Percentiles rank a stretch among this genome's conserved stretches.
Conservation (phyloP, 1,140 invertebrate genomes). For the Cyrtorhinus lividipennis region DNA sequence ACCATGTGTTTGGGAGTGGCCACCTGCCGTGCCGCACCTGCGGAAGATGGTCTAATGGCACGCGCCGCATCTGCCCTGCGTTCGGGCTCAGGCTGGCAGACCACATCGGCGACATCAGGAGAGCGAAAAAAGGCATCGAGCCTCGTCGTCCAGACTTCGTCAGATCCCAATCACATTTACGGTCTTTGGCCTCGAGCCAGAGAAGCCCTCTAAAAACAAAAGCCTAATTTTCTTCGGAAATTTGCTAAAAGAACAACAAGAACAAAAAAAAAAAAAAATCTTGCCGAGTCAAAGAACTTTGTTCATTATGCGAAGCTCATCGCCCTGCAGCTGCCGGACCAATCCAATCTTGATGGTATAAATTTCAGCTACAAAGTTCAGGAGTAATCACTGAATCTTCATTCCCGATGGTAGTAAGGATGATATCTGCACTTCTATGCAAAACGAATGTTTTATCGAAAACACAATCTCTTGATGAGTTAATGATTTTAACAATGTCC, state of each 20-base stretch:
- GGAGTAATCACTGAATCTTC: too few relatives aligned
- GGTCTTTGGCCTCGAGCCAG: neutral
- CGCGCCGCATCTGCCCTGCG: conserved; percentile 4
- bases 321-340: too few relatives aligned
- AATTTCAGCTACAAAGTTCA: too few relatives aligned
- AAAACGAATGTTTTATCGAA: too few relatives aligned
- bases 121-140: neutral
- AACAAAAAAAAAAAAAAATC: too few relatives aligned
- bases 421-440: too few relatives aligned
- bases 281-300: too few relatives aligned
- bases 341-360: too few relatives aligned
- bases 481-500: too few relatives aligned
- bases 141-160: neutral
- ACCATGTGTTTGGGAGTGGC: neutral
- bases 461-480: too few relatives aligned
- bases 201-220: neutral
- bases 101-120: neutral
- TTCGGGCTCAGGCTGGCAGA: neutral
- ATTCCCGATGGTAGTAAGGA: too few relatives aligned
- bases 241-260: neutral
- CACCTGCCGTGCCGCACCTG: neutral
- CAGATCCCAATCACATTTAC: neutral
- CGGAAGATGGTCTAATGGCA: conserved; percentile 1
- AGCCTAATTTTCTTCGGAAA: neutral
- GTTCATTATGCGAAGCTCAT: too few relatives aligned